phyloP scores from a whole-genome alignment of 2,888 invertebrate species.

The Drosophila birchii region DNA sequence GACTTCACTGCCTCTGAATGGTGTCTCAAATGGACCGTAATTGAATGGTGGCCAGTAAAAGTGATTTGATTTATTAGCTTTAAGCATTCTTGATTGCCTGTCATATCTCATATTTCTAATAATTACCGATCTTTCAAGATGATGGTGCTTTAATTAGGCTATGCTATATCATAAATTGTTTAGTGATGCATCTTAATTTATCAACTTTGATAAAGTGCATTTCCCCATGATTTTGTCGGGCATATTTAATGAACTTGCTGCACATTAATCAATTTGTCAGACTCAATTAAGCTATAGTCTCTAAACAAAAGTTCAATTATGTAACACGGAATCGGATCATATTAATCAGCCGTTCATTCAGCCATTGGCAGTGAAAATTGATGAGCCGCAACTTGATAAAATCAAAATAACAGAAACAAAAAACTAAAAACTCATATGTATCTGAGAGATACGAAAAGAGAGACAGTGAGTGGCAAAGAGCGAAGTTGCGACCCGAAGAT shows the following conservation, averaged over 20 bases:
- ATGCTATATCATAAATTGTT: slow-evolving; percentile 5
- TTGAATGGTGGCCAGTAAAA: slow-evolving; percentile 16
- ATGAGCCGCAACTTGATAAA: slow-evolving; percentile 20
- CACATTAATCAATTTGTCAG: slow-evolving; percentile 46
- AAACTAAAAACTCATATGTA: slow-evolving; percentile 1
- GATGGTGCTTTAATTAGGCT: slow-evolving; percentile 15
- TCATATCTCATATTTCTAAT: background rate
- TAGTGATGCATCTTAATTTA: slow-evolving; percentile 1
- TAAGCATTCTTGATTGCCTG: slow-evolving; percentile 1
- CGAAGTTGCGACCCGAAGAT: slow-evolving; percentile 37
- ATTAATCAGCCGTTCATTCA: slow-evolving; percentile 43
- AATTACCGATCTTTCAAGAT: background rate
- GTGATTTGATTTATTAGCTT: background rate
- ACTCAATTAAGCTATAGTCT: slow-evolving; percentile 34
- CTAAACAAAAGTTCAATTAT: slow-evolving; percentile 42
- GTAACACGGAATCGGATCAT: slow-evolving; percentile 29
- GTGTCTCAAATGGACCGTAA: slow-evolving; percentile 18
- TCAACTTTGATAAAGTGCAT: slow-evolving; percentile 2
- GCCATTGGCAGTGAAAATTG: slow-evolving; percentile 35
- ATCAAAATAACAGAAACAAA: slow-evolving; percentile 3
- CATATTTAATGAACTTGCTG: slow-evolving; percentile 22
- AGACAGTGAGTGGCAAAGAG: slow-evolving; percentile 2
- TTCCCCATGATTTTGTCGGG: slow-evolving; percentile 16
- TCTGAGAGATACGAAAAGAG: slow-evolving; percentile 3
- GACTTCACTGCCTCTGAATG: slow-evolving; percentile 22